phyloP scores from a whole-genome alignment of 2,113 vertebrate genomes.

The Oreotrochilus melanogaster region DNA sequence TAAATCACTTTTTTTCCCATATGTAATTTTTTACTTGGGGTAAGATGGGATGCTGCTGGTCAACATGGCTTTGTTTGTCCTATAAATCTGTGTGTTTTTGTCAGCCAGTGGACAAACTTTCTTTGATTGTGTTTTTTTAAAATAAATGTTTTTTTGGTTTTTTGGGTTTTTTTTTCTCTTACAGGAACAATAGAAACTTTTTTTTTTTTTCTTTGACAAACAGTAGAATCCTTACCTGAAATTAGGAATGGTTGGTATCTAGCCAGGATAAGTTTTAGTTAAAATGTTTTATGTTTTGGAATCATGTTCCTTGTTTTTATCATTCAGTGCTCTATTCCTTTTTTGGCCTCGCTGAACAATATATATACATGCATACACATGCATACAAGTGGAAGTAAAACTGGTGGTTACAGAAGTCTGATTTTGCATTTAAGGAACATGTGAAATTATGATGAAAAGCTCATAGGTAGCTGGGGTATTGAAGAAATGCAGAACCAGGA shows the following conservation, averaged over 20 bases:
- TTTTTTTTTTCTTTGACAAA: background rate
- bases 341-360: background rate
- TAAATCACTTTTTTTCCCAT: background rate
- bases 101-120: background rate
- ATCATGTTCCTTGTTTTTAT: background rate
- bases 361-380: background rate
- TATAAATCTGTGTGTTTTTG: background rate
- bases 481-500: background rate
- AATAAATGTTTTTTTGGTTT: too few relatives aligned
- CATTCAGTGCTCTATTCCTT: background rate
- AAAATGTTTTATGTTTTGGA: background rate
- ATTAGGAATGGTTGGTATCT: background rate
- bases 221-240: background rate
- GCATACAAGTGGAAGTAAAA: background rate
- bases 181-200: background rate
- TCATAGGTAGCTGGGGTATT: fast-evolving
- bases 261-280: background rate
- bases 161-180: background rate
- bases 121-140: background rate
- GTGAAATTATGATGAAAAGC: background rate
- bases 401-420: background rate
- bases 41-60: background rate
- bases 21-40: background rate
- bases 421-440: background rate
- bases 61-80: background rate